Percentiles rank a stretch among this genome's conserved stretches.
These are phyloP conservation scores for Theonella swinhoei DNA, from an alignment of 37 sponge, comb jelly and placozoan genomes.

Conservation along the genomic window DNA sequence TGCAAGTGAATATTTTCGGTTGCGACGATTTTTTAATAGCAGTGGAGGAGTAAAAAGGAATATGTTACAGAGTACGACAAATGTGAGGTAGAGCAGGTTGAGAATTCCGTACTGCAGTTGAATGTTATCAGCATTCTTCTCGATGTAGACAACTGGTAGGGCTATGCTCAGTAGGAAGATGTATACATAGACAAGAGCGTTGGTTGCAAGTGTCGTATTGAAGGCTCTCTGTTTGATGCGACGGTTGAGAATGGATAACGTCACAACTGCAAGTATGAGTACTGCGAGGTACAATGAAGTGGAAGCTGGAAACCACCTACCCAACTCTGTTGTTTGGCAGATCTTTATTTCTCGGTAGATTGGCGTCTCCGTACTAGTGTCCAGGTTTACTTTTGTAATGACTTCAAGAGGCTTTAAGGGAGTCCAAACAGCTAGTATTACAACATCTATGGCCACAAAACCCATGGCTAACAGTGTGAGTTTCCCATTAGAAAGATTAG, in stretches of 20 bases:
- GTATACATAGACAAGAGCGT: background rate
- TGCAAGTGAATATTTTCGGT: background rate
- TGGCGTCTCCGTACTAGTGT: background rate
- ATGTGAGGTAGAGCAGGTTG: background rate
- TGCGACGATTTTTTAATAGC: background rate
- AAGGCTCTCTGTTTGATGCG: background rate
- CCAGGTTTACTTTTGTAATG: background rate
- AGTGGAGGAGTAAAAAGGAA: background rate
- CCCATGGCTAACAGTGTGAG: background rate
- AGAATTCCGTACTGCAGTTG: background rate
- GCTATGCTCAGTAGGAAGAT: background rate
- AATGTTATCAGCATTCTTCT: background rate
- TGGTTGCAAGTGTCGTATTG: background rate
- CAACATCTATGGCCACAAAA: background rate
- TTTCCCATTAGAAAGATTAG: background rate
- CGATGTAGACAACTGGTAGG: background rate
- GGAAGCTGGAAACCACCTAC: background rate
- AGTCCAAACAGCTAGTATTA: background rate
- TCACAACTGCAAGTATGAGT: background rate
- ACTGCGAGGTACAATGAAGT: background rate
- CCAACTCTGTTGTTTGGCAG: background rate
- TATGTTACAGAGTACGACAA: background rate
- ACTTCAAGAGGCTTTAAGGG: background rate
- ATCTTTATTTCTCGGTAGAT: background rate
- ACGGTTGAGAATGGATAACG: background rate